phyloP scores from a whole-genome alignment of 2,113 vertebrate species.

The Thinocorus orbignyianus region DNA sequence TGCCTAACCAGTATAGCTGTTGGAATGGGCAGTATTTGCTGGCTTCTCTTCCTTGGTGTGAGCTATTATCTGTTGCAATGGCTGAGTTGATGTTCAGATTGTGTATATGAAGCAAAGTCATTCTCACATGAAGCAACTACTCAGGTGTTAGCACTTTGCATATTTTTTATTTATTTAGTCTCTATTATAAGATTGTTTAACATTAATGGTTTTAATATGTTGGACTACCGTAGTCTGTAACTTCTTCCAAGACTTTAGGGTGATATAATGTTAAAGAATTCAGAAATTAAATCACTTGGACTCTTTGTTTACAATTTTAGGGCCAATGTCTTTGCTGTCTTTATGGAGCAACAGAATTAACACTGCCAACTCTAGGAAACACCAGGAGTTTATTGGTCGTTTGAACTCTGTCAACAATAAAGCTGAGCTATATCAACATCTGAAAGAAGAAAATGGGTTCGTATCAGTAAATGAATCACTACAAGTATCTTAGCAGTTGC shows the following conservation, averaged over 20 bases:
- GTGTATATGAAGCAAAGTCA: background rate
- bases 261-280: background rate
- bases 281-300: background rate
- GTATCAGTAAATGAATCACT: conserved; percentile 53
- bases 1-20: background rate
- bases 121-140: background rate
- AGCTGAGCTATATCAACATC: conserved; percentile 94
- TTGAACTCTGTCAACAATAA: conserved; percentile 92
- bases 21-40: background rate
- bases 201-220: background rate
- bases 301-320: conserved; percentile 65
- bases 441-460: conserved; percentile 98
- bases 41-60: background rate
- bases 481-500: background rate
- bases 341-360: conserved; percentile 97
- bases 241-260: background rate
- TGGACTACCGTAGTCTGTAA: background rate
- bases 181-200: background rate
- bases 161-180: background rate
- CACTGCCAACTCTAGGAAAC: conserved; percentile 94
- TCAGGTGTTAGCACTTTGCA: background rate
- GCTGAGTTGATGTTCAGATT: background rate
- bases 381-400: conserved; percentile 94
- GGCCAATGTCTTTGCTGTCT: conserved; percentile 90
- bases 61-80: accelerated